Evolutionary conservation across 2,888 invertebrate genomes (phyloP), one percentile per base, ranked within the genome.

Genomic region (Torymus texanus): DNA sequence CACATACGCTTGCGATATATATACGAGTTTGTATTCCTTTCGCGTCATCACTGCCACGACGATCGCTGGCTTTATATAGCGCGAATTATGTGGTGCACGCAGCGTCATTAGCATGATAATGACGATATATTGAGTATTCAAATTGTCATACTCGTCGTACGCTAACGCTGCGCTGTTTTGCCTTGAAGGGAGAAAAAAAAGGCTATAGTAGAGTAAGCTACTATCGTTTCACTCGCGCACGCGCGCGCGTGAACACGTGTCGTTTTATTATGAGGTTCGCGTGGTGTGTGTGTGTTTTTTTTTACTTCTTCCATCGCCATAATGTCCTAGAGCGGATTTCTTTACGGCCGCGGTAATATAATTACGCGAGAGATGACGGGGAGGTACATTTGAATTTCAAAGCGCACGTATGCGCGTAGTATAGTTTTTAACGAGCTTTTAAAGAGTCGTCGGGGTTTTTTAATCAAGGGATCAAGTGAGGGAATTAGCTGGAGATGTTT

Each of bases 101-200:
- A 24, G 11, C 14, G 53, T 71, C 55, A 79, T 79, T 79, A 79
- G 59, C 79, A 71, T 79, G 21, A 72, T 75, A 79, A 79, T 75
- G 61, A 75, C 61, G 75, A 75, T 71, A 21, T 21, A 71, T 79
- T 53, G 59, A 61, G 55, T 59, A 75, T 75, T 75, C 65, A 70
- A 72, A 79, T 70, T 41, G 14, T 71, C 65, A 53, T n/a, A 13
- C 3, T 29, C 4, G 29, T 0, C 41, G 41, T 8, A 2, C 41
- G 41, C 41, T 41, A 29, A 8, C 41, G 8, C 41, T 29, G 41
- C n/a, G 16, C 21, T 24, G 61, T 11, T 16, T 58, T 16, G 24
- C 79, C 59, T 59, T 70, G 59, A 61, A 51, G 58, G 50, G 62
- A 41, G 16, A 66, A 51, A 21, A 66, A 66, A 53, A 24, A 66